Evolutionary conservation across 2,113 vertebrate species (phyloP).

Genomic region (Nothoprocta pentlandii): DNA sequence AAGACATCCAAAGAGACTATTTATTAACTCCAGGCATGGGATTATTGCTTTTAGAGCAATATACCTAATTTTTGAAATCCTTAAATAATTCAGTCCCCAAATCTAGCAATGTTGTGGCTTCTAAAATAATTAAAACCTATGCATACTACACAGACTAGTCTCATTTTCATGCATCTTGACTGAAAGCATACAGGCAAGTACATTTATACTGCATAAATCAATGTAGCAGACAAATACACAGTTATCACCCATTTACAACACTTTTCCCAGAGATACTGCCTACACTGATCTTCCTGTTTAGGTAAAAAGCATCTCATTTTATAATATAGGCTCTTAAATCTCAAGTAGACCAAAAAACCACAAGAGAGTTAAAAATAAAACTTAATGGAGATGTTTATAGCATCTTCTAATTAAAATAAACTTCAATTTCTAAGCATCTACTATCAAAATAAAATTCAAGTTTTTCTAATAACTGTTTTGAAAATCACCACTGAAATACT

Average conservation of each 20-base stretch:
- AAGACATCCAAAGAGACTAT: background rate
- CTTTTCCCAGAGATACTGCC: background rate
- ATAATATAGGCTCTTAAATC: constrained; percentile 6
- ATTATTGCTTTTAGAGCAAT: background rate
- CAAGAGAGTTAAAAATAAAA: background rate
- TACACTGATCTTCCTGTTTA: constrained; percentile 37
- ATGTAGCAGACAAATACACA: background rate
- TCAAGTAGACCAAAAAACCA: background rate
- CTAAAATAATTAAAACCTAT: background rate
- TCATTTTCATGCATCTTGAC: background rate
- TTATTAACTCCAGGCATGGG: background rate
- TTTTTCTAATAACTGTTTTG: background rate
- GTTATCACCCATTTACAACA: background rate
- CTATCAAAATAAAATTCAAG: background rate
- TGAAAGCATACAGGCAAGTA: background rate
- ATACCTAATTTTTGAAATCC: background rate
- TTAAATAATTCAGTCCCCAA: background rate
- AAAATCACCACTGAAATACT: background rate
- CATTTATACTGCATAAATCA: background rate
- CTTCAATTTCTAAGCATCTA: background rate
- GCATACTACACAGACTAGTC: background rate
- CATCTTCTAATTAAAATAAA: background rate
- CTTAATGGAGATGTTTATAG: background rate
- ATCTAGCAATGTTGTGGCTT: background rate
- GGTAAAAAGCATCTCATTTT: background rate